Evolutionary conservation across 2,113 vertebrate genomes (phyloP), one percentile per base, ranked within the genome.

Genomic region (Oxyruncus cristatus): DNA sequence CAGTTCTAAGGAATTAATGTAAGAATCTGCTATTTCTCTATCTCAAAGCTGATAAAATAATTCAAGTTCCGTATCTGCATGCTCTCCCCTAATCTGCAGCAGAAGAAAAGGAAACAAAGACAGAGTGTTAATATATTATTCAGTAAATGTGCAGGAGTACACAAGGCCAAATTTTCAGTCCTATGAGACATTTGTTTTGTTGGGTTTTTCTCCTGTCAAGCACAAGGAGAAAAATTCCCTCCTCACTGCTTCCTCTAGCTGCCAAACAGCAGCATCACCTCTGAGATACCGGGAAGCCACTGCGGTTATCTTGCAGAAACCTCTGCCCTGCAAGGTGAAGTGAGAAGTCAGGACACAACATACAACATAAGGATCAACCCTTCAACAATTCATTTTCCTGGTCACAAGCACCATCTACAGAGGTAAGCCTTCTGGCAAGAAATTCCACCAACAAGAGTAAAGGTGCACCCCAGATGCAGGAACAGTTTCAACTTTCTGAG

Each of bases 1-100:
- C 67, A 50, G 71, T 82, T 93, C 75, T 70, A 42, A 88, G 46
- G 84, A 96, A 96, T 94, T 91, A 80, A 85, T 83, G 73, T 82
- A 85, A 95, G 65, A 93, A 79, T 76, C 42, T 61, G 30, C 30
- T 91, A 53, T 88, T 93, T 88, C 33, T 73, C 70, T 70, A 79
- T 82, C 63, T 0, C 6, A 77, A 92, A 87, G 35, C 42, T 75
- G 74, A 83, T 62, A 87, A 82, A 91, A 94, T 46, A 85, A 94
- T 79, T 50, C 46, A 79, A 77, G 9, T 27, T 79, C 56, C 59
- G 71, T 77, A 53, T 81, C 30, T 62, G n/a, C 33, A 85, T 24
- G 14, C 33, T 55, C 27, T 37, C 41, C 75, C 58, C 58, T 83
- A 67, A 79, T 76, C 53, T 72, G n/a, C 41, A 79, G 49, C 0